Evolutionary conservation across 2,797 vertebrate species (phyloP), one percentile per base, ranked within the genome.

Genomic region (Hoplostethus mediterraneus): DNA sequence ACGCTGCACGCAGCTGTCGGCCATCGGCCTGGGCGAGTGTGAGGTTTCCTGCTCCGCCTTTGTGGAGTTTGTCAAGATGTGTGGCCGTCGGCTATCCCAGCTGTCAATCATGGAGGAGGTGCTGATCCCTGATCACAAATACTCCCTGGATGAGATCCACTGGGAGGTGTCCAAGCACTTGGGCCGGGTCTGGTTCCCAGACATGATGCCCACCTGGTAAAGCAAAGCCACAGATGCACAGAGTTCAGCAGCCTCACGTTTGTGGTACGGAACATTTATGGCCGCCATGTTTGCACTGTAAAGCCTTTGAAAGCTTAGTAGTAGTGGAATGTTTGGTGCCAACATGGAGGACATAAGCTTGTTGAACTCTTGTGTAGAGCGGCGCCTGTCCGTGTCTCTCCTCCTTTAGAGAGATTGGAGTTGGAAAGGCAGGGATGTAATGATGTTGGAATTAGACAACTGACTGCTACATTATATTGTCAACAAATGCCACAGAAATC

Each of bases 81-180:
- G 98, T 6, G 98, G 98, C 0, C 93, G 96, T 36, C 95, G 97
- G 69, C 95, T 99, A 28, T 97, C 97, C 55, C 98, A 99, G 80
- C 94, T 99, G 52, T 99, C 98, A 31, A 98, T 99, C 87, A 99
- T 99, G 98, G 98, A 99, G 92, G 97, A 99, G 85, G 98, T 99
- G 70, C 90, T 99, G 90, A 97, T 99, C 79, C 97, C 98, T 54
- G 98, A 99, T 88, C 97, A 98, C 87, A 97, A 96, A 77, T 99
- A 97, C 91, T 96, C 93, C 85, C 93, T 97, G 86, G 98, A 99
- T 84, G 97, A 99, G 93, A 99, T 99, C 82, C 97, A 99, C 5
- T 99, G 97, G 97, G 98, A 99, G 87, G 98, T 99, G 56, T 99
- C 98, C 7, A 99, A 98, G 90, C 97, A 99, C 87, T 95, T 99